These are phyloP conservation scores for Eurystomus gularis DNA, from an alignment of 2,113 vertebrate species.

Conservation along the genomic window DNA sequence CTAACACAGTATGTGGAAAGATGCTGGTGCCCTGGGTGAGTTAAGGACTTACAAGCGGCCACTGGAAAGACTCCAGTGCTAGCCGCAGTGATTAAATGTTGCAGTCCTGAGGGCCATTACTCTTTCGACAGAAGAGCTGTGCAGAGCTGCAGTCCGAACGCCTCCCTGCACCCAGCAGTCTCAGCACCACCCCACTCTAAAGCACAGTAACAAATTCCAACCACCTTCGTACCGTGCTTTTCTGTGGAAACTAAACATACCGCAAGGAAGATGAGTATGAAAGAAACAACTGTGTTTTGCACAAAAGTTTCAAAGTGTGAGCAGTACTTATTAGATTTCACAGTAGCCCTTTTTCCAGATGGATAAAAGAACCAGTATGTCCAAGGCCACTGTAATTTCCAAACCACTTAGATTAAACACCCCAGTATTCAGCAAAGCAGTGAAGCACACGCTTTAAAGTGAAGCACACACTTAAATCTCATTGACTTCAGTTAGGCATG, in stretches of 20 bases:
- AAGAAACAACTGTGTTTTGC: neutral
- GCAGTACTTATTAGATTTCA: conserved; percentile 19
- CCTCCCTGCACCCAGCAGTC: neutral
- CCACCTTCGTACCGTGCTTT: neutral
- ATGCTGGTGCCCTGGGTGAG: neutral
- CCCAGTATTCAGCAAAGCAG: conserved; percentile 6
- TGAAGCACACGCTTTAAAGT: conserved; percentile 54
- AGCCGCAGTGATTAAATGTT: neutral
- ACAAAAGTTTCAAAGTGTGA: neutral
- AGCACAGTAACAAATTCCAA: neutral
- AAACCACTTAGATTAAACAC: conserved; percentile 26
- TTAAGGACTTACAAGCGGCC: neutral
- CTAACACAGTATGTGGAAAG: neutral
- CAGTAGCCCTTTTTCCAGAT: conserved; percentile 24
- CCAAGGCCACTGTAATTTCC: conserved; percentile 55
- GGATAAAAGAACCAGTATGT: neutral
- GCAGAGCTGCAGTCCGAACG: accelerated
- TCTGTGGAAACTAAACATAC: neutral
- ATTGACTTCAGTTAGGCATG: conserved; percentile 44
- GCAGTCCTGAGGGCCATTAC: neutral
- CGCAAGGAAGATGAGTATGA: neutral
- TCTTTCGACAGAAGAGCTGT: neutral
- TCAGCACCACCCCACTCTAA: neutral
- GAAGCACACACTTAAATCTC: conserved; percentile 55
- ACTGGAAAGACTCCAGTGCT: neutral